Evolutionary conservation across 2,797 vertebrate species (phyloP), one percentile per base, ranked within the genome.

Genomic region (Peromyscus aztecus): DNA sequence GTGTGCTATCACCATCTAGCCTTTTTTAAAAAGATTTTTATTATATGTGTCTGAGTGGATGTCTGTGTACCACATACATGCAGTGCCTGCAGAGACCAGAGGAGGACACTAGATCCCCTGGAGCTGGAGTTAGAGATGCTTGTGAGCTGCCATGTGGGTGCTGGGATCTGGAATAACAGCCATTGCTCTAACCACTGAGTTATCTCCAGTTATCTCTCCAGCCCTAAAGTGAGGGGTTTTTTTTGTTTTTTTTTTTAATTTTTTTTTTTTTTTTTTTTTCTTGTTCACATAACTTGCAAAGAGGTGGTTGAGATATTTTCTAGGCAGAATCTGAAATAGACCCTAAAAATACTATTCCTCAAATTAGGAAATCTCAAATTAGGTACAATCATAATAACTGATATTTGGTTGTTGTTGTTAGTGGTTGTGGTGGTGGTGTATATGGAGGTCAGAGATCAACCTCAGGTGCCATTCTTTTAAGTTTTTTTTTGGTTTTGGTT

Each of bases 301-400:
- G 84, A 88, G 89, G 61, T 65, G 43, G 63, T 76, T 75, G 31
- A 71, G 31, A 97, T 73, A 27, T 78, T 73, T 93, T 91, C 96
- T 71, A 93, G 94, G 31, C 46, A 81, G 3, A 57, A 93, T 78
- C 43, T 1, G 27, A 59, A 95, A 4, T 84, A 97, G 63, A 31
- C 34, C 14, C 86, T 93, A 73, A 85, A 90, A 88, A 14, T 8
- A 84, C 85, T 77, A 82, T 67, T 91, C 31, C n/a, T 78, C 87
- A 95, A 86, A 89, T 0, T 0, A 57, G 55, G 17, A 57, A 57
- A 57, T 57, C 55, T 57, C 55, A 57, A 57, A 59, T 81, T 84
- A 88, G 40, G 16, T 5, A n/a, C 57, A 9, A 29, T 95, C 71
- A 81, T 49, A 84, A 0, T 61, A 90, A 57, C 67, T 73, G 13